Conservation (phyloP, 2,888 invertebrate genomes). For the Andrena bucephala region DNA sequence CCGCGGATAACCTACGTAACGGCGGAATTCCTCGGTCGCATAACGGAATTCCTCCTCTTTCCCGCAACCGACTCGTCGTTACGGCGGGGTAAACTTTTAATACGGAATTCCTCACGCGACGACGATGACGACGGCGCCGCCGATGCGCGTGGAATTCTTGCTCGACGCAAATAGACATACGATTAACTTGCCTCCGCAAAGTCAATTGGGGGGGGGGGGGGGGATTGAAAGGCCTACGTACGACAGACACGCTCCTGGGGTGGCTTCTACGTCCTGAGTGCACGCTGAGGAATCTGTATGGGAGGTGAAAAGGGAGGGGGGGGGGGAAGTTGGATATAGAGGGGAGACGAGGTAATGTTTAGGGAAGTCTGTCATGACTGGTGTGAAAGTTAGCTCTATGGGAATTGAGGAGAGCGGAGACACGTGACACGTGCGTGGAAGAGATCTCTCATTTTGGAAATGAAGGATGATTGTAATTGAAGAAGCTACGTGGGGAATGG, state of each 20-base stretch:
- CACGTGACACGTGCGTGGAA: too few species aligned
- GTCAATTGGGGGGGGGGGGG: conserved; percentile 15
- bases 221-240: conserved; percentile 50
- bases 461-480: too few species aligned
- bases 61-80: conserved; percentile 51
- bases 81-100: conserved; percentile 70
- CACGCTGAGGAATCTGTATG: conserved; percentile 20
- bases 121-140: conserved; percentile 30
- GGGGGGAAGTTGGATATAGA: neutral
- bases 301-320: conserved; percentile 1
- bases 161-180: conserved; percentile 66
- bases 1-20: conserved; percentile 58
- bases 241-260: conserved; percentile 47
- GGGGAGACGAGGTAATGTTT: neutral
- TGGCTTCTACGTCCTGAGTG: conserved; percentile 46
- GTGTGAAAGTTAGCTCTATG: neutral
- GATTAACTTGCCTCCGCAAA: conserved; percentile 58
- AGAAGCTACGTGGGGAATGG: too few species aligned
- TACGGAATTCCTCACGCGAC: conserved; percentile 72
- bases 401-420: neutral
- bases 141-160: conserved; percentile 68
- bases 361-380: neutral
- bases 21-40: conserved; percentile 65
- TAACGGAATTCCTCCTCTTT: conserved; percentile 68
- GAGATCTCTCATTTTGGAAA: too few species aligned